Evolutionary conservation across 2,797 vertebrate species (phyloP), one percentile per base, ranked within the genome.

Genomic region (Epinephelus malabaricus): DNA sequence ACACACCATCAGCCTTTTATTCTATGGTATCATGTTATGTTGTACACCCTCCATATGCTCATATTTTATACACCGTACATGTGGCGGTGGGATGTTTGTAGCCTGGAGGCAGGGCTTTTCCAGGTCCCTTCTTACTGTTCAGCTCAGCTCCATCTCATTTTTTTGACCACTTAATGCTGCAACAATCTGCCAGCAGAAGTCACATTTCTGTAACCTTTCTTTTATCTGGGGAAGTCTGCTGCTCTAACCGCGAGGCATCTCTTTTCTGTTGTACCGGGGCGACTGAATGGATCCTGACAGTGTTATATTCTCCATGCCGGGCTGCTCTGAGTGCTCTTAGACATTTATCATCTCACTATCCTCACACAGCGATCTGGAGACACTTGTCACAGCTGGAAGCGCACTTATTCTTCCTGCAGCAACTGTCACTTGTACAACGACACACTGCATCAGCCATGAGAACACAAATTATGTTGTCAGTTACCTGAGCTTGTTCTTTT

Each of bases 331-430:
- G 60, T 40, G 71, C 76, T 65, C 76, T 34, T 13, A 54, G 56
- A 66, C 80, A 67, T 83, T 73, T 40, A 63, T 86, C 81, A 72
- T 81, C 78, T 69, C 45, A 1, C 19, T 23, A 5, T 61, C 58
- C 63, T 65, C 69, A 25, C 64, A 54, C 66, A 43, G 74, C 38
- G 1, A 65, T 54, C 25, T 12, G 13, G 25, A 70, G 74, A 58
- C 58, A 27, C 74, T 73, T 12, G 65, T 86, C 78, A 71, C 83
- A 82, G 76, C 73, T 67, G 86, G 76, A 82, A 60, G 50, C 54
- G 2, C 0, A 0, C 62, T 69, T 58, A 3, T 45, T 75, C 60
- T 47, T 30, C 51, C 45, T 14, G 58, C 49, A 53, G 69, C 18
- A 11, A 8, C 46, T 14, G 73, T 45, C 23, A 30, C 75, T 66